Evolutionary conservation across 2,797 vertebrate genomes (phyloP), one percentile per base, ranked within the genome.

Genomic region (Lutjanus argentimaculatus): DNA sequence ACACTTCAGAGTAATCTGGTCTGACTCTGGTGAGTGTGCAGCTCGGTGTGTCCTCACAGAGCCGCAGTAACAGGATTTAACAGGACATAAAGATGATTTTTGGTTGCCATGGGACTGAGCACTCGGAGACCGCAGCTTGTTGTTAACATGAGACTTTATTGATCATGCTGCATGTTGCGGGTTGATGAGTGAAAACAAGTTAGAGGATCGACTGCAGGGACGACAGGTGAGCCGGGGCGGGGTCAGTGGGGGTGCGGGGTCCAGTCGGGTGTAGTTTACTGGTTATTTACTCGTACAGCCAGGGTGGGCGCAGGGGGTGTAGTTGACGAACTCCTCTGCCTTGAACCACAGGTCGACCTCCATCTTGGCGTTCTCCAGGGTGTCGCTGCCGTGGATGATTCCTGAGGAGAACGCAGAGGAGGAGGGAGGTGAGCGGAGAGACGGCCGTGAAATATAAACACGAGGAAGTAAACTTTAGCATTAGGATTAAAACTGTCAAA

Each of bases 341-440:
- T 95, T 93, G 89, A 99, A 98, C 97, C 98, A 99, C 74, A 99
- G 90, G 30, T 5, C 87, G 25, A 98, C 91, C 95, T 99, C 98
- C 1, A 83, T 95, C 90, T 98, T 97, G 10, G 98, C 97, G 1
- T 96, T 98, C 74, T 96, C 96, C 77, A 97, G 90, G 1, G 97
- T 97, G 87, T 99, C 97, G 43, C 98, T 99, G 91, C 97, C 98
- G 1, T 99, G 98, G 89, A 98, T 97, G 88, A 99, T 99, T 99
- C 95, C 98, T 99, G 80, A 59, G 55, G 3, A 6, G 22, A 67
- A 30, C 25, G 4, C 1, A 7, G 16, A 45, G 15, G 2, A 71
- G 22, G 40, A 56, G 25, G 25, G 4, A 30, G 25, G 25, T 30
- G 25, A 30, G 25, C 25, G 25, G 25, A 30, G 25, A 2, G 25